Conservation (phyloP, 2,888 invertebrate species). For the Lasioglossum oenotherae region DNA sequence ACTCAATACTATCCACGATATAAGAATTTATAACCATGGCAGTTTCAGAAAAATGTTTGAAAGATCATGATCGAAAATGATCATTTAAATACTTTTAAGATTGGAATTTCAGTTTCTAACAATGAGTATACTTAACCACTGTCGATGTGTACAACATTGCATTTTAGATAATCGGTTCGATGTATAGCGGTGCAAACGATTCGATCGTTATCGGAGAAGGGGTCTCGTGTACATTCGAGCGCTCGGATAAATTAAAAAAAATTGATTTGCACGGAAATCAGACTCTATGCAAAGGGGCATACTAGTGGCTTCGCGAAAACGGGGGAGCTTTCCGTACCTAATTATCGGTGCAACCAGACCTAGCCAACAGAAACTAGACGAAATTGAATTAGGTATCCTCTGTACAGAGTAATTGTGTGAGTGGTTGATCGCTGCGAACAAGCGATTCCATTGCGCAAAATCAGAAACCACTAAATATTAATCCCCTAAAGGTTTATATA, state of each 20-base stretch:
- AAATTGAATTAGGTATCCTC: slow-evolving; percentile 16
- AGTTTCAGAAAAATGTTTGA: no score
- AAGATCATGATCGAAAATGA: no score
- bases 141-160: not conserved
- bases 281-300: slow-evolving; percentile 63
- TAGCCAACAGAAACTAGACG: slow-evolving; percentile 1
- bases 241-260: slow-evolving; percentile 55
- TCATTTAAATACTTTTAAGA: no score
- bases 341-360: slow-evolving; percentile 58
- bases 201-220: slow-evolving; percentile 24
- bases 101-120: not conserved
- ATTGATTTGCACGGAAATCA: slow-evolving; percentile 61
- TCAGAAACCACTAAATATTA: not conserved
- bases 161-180: not conserved
- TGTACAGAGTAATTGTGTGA: not conserved
- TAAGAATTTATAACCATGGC: no score
- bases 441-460: not conserved
- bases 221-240: slow-evolving; percentile 32
- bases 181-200: not conserved
- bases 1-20: no score
- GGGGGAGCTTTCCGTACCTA: slow-evolving; percentile 52
- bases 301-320: slow-evolving; percentile 65
- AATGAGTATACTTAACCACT: not conserved
- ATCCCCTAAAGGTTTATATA: not conserved
- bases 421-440: not conserved